Evolutionary conservation across 2,888 invertebrate genomes (phyloP), one percentile per base, ranked within the genome.

Genomic region (Pilophorus perplexus): DNA sequence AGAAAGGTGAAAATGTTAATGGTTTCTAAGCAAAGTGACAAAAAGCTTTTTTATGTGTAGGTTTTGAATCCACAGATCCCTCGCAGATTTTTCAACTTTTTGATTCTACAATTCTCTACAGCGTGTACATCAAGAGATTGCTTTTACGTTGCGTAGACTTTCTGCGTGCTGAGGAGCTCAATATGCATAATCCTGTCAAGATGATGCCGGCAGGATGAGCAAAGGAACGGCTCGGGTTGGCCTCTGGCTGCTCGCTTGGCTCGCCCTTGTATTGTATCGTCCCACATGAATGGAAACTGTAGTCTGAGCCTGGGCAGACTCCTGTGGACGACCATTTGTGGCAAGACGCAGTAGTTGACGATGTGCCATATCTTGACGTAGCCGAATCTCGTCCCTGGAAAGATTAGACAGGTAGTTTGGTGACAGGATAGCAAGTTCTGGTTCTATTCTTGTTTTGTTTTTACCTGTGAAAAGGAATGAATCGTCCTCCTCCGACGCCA

Each of bases 281-380:
- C 82, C 82, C 85, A 84, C 76, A 88, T 77, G 78, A 89, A 89
- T 72, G 88, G 87, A 77, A 90, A 90, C 76, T 82, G 79, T 69
- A 86, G 74, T 62, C 87, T 81, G 60, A 87, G 79, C 67, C 76
- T 74, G 2, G 87, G 84, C 83, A 87, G 83, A 74, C 78, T 81
- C 18, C 66, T 27, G 25, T 52, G 25, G 2, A 40, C 25, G 78
- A 78, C 76, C 82, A 73, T n/a, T 75, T 80, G 71, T 62, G 79
- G 76, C 44, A 76, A 77, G 37, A 74, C 72, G 40, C 85, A 82
- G 73, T 83, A 91, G 75, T 89, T 86, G 59, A 78, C 80, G 75
- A 92, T 80, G 46, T 87, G 81, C 90, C 90, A 92, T 18, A 86
- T 83, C 79, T 90, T 91, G 60, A 92, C 80, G 74, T 90, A 90